Evolutionary conservation across 2,113 vertebrate genomes (phyloP).

Genomic region (Datnioides undecimradiatus): DNA sequence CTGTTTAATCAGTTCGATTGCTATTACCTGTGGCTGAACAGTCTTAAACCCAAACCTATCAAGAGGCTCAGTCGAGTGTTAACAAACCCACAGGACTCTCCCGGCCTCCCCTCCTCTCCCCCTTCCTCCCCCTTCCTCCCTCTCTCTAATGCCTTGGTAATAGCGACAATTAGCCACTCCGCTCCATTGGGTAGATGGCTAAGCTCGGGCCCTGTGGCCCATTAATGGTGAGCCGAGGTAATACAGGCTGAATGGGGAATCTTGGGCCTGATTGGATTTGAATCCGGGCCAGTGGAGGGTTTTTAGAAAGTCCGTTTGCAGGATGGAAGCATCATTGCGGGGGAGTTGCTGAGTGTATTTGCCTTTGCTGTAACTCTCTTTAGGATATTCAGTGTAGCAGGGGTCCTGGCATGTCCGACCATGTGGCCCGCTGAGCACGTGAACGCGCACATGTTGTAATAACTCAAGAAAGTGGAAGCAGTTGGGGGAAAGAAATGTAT

Average conservation of each 20-base stretch:
- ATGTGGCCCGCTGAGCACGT: background rate
- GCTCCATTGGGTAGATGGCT: slow-evolving; percentile 47
- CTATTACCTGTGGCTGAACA: slow-evolving; percentile 41
- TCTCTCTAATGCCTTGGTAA: slow-evolving; percentile 59
- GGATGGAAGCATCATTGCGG: slow-evolving; percentile 11
- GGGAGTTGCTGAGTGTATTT: background rate
- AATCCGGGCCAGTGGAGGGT: slow-evolving; percentile 30
- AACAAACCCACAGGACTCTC: slow-evolving; percentile 46
- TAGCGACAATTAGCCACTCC: slow-evolving; percentile 66
- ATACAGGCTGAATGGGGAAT: slow-evolving; percentile 35
- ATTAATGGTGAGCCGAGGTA: slow-evolving; percentile 51
- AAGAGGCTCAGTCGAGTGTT: slow-evolving; percentile 53
- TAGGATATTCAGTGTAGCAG: background rate
- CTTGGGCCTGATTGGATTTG: slow-evolving; percentile 53
- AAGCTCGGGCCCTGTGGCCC: slow-evolving; percentile 40
- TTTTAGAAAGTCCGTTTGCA: background rate
- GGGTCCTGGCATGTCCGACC: background rate
- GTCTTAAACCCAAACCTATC: slow-evolving; percentile 48
- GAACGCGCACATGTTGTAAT: accelerated
- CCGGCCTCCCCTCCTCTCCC: background rate
- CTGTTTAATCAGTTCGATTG: slow-evolving; percentile 44
- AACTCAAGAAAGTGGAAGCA: background rate
- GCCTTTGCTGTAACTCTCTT: slow-evolving; percentile 12
- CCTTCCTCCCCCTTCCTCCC: background rate
- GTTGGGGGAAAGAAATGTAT: no score